Evolutionary conservation across 2,888 invertebrate genomes (phyloP).

Genomic region (Dendrolimus pini): DNA sequence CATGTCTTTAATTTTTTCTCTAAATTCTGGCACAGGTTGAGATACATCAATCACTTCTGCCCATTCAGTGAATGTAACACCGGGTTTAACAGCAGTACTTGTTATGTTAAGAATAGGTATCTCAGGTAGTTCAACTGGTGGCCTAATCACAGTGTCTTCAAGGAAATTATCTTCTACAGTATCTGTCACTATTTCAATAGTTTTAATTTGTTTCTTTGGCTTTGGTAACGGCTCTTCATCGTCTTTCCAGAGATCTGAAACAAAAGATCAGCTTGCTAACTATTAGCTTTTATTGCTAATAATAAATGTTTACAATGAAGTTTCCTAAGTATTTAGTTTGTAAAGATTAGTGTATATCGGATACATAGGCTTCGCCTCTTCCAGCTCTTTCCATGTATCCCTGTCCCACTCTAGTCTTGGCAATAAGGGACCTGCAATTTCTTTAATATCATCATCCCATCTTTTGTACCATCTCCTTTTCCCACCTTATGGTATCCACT

Average conservation of each 20-base stretch:
- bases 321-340: too few species aligned
- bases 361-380: too few species aligned
- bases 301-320: too few species aligned
- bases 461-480: too few species aligned
- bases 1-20: conserved; percentile 86
- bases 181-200: conserved; percentile 26
- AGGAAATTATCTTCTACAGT: conserved; percentile 53
- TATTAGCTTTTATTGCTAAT: too few species aligned
- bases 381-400: too few species aligned
- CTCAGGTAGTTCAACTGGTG: conserved; percentile 54
- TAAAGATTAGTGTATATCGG: too few species aligned
- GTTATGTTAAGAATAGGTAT: conserved; percentile 84
- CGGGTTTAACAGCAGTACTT: conserved; percentile 52
- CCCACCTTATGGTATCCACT: too few species aligned
- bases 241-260: conserved; percentile 62
- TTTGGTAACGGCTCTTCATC: conserved; percentile 39
- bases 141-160: conserved; percentile 51
- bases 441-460: too few species aligned
- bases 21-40: conserved; percentile 87
- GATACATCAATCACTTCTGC: conserved; percentile 91
- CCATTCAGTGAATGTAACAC: conserved; percentile 83
- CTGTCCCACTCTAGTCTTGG: too few species aligned
- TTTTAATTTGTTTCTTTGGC: conserved; percentile 23
- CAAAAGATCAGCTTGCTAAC: too few species aligned
- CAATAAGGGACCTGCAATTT: too few species aligned